Conservation (phyloP, 2,888 invertebrate species). For the Macaria notata region DNA sequence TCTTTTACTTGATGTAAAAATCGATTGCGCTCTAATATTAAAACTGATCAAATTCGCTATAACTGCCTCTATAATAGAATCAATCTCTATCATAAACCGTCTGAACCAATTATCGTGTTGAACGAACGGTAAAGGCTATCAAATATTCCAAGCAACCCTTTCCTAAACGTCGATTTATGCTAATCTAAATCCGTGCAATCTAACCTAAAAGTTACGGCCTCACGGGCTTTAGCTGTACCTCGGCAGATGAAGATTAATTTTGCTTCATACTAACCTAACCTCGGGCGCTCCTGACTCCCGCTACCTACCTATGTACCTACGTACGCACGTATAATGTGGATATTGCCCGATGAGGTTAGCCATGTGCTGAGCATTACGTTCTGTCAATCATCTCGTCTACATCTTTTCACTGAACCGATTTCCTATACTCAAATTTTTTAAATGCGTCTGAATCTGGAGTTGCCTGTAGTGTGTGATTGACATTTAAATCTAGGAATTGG, state of each 20-base stretch:
- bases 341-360: conserved; percentile 41
- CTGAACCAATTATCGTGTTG: too few relatives aligned
- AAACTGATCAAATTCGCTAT: too few relatives aligned
- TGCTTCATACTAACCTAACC: conserved; percentile 31
- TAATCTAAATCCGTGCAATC: conserved; percentile 8
- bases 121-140: background rate
- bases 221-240: conserved; percentile 11
- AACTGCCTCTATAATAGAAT: too few relatives aligned
- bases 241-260: conserved; percentile 48
- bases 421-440: background rate
- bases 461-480: too few relatives aligned
- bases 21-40: too few relatives aligned
- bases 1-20: too few relatives aligned
- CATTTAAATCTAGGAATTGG: too few relatives aligned
- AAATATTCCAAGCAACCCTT: conserved; percentile 1
- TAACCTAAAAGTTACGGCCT: conserved; percentile 11
- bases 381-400: conserved; percentile 18
- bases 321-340: conserved; percentile 35
- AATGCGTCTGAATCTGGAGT: too few relatives aligned
- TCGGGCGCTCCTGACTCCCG: conserved; percentile 1
- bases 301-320: background rate
- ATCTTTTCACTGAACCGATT: conserved; percentile 3
- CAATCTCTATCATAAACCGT: too few relatives aligned
- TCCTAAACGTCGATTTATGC: conserved; percentile 8
- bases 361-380: conserved; percentile 16